Evolutionary conservation across 1,140 invertebrate species (phyloP), one percentile per base, ranked within the genome.

Genomic region (Hyles euphorbiae): DNA sequence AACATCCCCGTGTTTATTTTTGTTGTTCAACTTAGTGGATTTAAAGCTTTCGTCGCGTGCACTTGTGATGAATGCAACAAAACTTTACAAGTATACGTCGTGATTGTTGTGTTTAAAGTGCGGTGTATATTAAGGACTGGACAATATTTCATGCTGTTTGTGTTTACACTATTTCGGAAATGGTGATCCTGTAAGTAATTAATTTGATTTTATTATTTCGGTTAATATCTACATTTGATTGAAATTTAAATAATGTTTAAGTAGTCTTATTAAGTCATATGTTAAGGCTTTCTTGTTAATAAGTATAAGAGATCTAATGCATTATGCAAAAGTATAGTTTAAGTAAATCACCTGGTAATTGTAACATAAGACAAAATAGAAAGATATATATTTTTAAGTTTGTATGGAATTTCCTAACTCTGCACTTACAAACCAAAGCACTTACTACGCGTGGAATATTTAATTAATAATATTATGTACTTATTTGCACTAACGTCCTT

Each of bases 1-100:
- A 79, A 70, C 83, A 83, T 72, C 84, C 81, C 84, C 67, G 65
- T 87, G 84, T 87, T 87, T 86, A 86, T 86, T 83, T 85, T 84
- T 82, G 74, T 83, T 80, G 74, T 79, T 84, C 70, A 77, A 78
- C 65, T 83, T 77, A 87, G 84, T 87, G 72, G 72, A 78, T 75
- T 74, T 73, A 71, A 66, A 78, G 78, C 78, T 73, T 80, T 76
- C 73, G 51, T 57, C 57, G 69, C 53, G 77, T 65, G 54, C 68
- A 71, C 65, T 63, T 60, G 65, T 67, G 50, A 53, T 56, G 55
- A 40, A 5, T 40, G 8, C 36, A 3, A 40, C 61, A 63, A 60
- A 63, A 33, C 58, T 43, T 58, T 40, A 40, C 51, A 34, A 10
- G 8, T n/a, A 48, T 22, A 56, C 34, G 10, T 45, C 34, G 54